These are phyloP conservation scores for Eufriesea mexicana DNA, from an alignment of 1,140 invertebrate genomes.

Conservation along the genomic window DNA sequence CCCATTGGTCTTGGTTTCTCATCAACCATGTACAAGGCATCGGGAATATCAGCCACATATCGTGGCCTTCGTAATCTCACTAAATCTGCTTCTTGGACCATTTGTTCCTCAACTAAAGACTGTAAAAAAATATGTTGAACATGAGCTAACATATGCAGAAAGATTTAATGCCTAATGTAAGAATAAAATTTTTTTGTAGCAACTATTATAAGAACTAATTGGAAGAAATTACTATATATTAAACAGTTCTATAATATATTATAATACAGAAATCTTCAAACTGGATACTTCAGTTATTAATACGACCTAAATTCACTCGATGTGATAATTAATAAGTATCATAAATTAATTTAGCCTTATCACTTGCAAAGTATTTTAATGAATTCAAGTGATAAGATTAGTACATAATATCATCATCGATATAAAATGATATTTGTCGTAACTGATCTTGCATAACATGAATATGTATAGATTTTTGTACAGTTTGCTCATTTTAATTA, in stretches of 20 bases:
- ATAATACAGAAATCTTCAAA: not conserved
- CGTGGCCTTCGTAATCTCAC: constrained; percentile 88
- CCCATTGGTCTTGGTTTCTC: constrained; percentile 85
- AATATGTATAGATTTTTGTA: not conserved
- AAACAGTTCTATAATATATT: not conserved
- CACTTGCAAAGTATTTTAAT: not conserved
- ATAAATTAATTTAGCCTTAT: too few relatives aligned
- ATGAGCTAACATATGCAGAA: not conserved
- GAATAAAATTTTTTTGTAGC: not conserved
- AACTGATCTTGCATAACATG: not conserved
- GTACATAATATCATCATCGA: not conserved
- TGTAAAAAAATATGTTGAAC: constrained; percentile 66
- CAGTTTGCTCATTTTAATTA: not conserved
- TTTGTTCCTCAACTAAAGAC: constrained; percentile 91
- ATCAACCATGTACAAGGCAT: constrained; percentile 96
- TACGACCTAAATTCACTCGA: not conserved
- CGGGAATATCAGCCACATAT: constrained; percentile 91
- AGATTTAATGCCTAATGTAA: not conserved
- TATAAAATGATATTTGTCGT: constrained; percentile 6
- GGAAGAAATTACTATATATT: not conserved
- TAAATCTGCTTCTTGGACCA: constrained; percentile 90
- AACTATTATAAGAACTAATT: not conserved
- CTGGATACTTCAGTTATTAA: too few relatives aligned
- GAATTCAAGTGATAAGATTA: not conserved
- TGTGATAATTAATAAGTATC: not conserved